phyloP scores from a whole-genome alignment of 2,113 vertebrate genomes.

The Tupaia chinensis region DNA sequence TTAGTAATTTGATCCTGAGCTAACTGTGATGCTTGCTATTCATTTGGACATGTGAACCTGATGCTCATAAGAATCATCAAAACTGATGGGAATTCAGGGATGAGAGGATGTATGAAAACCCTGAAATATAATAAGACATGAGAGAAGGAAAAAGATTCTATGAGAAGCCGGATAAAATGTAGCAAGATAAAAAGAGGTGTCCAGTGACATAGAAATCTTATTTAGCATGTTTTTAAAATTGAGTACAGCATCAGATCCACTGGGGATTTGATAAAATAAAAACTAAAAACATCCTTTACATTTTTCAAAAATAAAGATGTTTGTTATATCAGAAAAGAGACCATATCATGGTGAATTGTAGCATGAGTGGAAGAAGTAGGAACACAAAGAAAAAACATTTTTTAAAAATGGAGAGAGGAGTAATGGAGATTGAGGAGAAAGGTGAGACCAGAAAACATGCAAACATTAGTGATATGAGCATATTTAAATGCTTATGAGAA shows the following conservation, averaged over 20 bases:
- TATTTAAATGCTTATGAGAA: neutral
- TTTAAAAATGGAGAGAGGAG: neutral
- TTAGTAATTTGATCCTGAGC: neutral
- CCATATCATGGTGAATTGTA: neutral
- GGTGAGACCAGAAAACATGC: neutral
- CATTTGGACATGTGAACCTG: neutral
- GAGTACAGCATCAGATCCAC: neutral
- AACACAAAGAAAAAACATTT: neutral
- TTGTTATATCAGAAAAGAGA: neutral
- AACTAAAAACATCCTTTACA: neutral
- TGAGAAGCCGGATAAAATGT: neutral
- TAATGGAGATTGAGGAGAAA: neutral
- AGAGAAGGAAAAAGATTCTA: neutral
- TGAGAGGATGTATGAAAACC: neutral
- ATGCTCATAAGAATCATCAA: neutral
- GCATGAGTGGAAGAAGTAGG: neutral
- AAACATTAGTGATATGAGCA: neutral
- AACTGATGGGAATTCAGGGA: neutral
- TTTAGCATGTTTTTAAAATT: neutral
- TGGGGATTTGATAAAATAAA: neutral
- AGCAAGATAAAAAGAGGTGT: neutral
- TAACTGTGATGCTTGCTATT: neutral
- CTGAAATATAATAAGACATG: neutral
- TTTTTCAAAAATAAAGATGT: neutral
- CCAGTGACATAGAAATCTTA: accelerated